Evolutionary conservation across 2,888 invertebrate genomes (phyloP).

Genomic region (Platynereis dumerilii): DNA sequence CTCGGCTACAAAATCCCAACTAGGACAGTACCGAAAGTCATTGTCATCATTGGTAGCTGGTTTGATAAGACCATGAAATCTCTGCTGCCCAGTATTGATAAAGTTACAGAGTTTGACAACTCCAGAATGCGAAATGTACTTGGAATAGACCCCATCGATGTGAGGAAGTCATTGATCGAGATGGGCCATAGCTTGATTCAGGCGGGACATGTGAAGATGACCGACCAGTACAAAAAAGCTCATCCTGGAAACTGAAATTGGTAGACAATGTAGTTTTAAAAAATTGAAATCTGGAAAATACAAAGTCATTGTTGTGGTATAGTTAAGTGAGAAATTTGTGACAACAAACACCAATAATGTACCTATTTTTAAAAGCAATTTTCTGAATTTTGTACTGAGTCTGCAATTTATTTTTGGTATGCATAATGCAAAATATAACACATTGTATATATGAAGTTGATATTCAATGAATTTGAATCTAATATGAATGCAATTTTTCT

Average conservation of each 20-base stretch:
- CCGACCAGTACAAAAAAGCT: conserved; percentile 44
- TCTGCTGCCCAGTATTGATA: not conserved
- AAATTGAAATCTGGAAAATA: too few species aligned
- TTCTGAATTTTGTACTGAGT: too few species aligned
- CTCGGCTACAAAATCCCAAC: not conserved
- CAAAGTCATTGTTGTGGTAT: too few species aligned
- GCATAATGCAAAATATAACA: too few species aligned
- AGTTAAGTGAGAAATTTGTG: too few species aligned
- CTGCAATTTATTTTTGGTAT: too few species aligned
- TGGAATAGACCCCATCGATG: not conserved
- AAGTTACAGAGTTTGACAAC: conserved; percentile 1
- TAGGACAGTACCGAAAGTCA: not conserved
- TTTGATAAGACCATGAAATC: not conserved
- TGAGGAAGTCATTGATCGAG: not conserved
- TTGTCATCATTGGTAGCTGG: not conserved
- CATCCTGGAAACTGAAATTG: not conserved
- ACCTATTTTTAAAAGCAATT: too few species aligned
- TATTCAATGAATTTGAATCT: too few species aligned
- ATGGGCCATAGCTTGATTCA: conserved; percentile 67
- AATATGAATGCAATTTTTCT: too few species aligned
- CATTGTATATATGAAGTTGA: too few species aligned
- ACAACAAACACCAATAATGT: too few species aligned
- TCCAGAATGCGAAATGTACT: not conserved
- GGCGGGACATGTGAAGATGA: conserved; percentile 63
- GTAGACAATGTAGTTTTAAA: too few species aligned